Evolutionary conservation across 2,888 invertebrate genomes (phyloP), one percentile per base, ranked within the genome.

Genomic region (Heteromyza rotundicornis): DNA sequence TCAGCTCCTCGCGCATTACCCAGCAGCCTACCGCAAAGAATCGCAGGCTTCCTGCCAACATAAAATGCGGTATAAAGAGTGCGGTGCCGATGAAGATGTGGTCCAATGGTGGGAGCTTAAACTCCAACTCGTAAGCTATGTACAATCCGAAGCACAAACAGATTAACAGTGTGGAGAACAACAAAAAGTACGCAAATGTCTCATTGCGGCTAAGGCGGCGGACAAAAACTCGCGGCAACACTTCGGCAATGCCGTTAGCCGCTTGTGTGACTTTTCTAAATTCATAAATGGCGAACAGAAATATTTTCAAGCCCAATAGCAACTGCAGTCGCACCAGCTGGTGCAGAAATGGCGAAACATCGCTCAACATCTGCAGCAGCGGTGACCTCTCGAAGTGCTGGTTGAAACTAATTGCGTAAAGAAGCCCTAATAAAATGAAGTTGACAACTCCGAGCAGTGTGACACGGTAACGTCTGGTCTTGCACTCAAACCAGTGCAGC

Each of bases 71-170:
- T 36, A 82, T 58, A 44, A 78, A 78, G 14, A 82, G 66, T 1
- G 79, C 82, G 12, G 65, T 8, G 2, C 64, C 70, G 2, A 78
- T 67, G 72, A 81, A 74, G 7, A 71, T 62, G 22, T 78, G 72
- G 40, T 75, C 70, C 3, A 75, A 55, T 0, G 80, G 74, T 7
- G 80, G 80, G 62, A 74, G 23, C 59, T 70, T 66, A 59, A 81
- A 82, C 8, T 79, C 61, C 70, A 82, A 69, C 61, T 80, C 75
- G 17, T 72, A 73, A 49, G 71, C 75, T 32, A 82, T 76, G 35
- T 80, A 82, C 2, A 72, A 23, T 2, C 57, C 70, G 52, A 80
- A 73, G 19, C 70, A 51, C 14, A 70, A 36, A 10, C 72, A 64
- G 5, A 76, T 60, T 0, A 70, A 2, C 1, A 76, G 57, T 0